Conservation (phyloP, 2,888 invertebrate species). For the Sesia apiformis region DNA sequence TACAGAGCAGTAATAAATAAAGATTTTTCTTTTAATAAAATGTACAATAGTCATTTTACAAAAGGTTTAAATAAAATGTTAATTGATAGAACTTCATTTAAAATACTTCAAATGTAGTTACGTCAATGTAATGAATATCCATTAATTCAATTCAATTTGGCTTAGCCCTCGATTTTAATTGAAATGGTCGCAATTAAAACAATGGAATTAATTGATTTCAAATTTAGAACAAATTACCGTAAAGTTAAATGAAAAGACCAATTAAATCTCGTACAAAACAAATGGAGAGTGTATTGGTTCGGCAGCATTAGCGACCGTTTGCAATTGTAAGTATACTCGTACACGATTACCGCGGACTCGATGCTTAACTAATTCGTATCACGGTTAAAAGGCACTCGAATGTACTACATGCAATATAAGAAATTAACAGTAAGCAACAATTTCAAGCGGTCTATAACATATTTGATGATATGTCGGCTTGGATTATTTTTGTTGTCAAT, state of each 20-base stretch:
- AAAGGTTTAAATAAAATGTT: no score
- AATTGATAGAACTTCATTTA: no score
- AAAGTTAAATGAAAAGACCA: slow-evolving; percentile 26
- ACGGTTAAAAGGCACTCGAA: slow-evolving; percentile 36
- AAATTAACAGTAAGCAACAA: no score
- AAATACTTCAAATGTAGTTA: no score
- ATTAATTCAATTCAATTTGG: background rate
- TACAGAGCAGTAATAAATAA: no score
- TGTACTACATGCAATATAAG: background rate
- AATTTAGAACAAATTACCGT: slow-evolving; percentile 2
- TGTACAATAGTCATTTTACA: no score
- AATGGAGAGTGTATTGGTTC: slow-evolving; percentile 40
- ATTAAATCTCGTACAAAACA: slow-evolving; percentile 42
- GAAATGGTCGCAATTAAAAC: background rate
- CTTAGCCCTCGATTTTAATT: background rate
- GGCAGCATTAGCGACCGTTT: slow-evolving; percentile 45
- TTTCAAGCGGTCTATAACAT: no score
- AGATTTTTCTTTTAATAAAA: no score
- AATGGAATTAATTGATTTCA: slow-evolving; percentile 1
- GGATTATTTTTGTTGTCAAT: no score
- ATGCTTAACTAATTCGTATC: slow-evolving; percentile 59
- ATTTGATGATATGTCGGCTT: no score
- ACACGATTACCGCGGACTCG: slow-evolving; percentile 47
- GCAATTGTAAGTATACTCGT: slow-evolving; percentile 48
- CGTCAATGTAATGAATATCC: no score